These are phyloP conservation scores for Aphodius granarius DNA, from an alignment of 2,888 invertebrate species.

Conservation along the genomic window DNA sequence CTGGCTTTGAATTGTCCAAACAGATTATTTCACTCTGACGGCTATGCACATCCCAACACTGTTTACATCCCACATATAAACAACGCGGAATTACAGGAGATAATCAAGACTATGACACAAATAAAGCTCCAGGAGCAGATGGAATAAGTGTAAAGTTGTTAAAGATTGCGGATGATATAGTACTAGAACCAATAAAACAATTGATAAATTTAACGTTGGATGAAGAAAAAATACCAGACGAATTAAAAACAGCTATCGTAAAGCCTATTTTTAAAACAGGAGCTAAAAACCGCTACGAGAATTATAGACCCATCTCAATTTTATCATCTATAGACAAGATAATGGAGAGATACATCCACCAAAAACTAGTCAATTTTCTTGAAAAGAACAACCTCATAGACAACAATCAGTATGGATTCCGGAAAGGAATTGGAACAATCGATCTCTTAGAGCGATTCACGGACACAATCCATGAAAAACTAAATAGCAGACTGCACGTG, in stretches of 20 bases:
- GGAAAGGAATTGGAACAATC: background rate
- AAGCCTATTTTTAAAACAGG: slow-evolving; percentile 3
- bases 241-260: background rate
- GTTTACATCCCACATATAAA: background rate
- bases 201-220: background rate
- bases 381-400: slow-evolving; percentile 1
- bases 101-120: background rate
- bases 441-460: background rate
- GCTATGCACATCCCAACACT: background rate
- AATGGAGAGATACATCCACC: background rate
- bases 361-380: background rate
- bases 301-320: slow-evolving; percentile 5
- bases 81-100: background rate
- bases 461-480: background rate
- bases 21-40: background rate
- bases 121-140: slow-evolving; percentile 1
- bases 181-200: background rate
- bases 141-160: background rate
- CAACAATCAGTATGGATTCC: background rate
- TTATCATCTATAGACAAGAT: slow-evolving; percentile 1
- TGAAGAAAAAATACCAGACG: background rate
- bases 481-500: background rate
- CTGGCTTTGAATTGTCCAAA: background rate
- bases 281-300: background rate
- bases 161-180: background rate